Conservation (phyloP, 2,888 invertebrate species). For the Hirtodrosophila duncani region DNA sequence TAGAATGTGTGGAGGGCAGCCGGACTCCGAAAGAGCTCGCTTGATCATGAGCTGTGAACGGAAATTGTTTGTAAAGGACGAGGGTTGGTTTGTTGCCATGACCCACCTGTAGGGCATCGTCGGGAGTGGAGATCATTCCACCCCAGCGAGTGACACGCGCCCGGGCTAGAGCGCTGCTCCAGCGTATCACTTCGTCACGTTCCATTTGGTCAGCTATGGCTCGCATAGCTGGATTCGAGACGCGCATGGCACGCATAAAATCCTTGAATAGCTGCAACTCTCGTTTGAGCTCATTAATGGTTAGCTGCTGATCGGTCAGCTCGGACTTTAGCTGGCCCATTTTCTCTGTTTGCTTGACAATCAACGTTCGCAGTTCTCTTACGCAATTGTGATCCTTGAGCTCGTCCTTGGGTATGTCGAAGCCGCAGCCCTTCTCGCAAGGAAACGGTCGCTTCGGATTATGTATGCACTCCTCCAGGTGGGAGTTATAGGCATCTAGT, state of each 20-base stretch:
- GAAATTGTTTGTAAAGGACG: conserved; percentile 1
- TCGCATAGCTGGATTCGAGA: conserved; percentile 94
- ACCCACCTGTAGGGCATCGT: conserved; percentile 91
- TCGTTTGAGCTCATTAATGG: conserved; percentile 92
- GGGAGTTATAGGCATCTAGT: conserved; percentile 89
- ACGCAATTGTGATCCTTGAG: conserved; percentile 96
- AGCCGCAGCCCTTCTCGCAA: conserved; percentile 95
- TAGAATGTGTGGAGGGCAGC: conserved; percentile 94
- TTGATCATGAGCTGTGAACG: conserved; percentile 91
- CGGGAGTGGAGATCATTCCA: conserved; percentile 98
- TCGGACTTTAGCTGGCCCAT: conserved; percentile 92
- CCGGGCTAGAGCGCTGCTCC: conserved; percentile 89
- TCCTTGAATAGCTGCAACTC: conserved; percentile 94
- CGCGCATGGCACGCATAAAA: conserved; percentile 94
- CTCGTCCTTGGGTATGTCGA: conserved; percentile 96
- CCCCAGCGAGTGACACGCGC: conserved; percentile 97
- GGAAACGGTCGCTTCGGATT: conserved; percentile 96
- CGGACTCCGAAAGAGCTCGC: conserved; percentile 93
- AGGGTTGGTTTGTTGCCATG: background rate
- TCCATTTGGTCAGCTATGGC: conserved; percentile 97
- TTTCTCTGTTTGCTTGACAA: conserved; percentile 92
- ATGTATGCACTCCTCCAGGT: conserved; percentile 93
- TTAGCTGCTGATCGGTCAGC: conserved; percentile 89
- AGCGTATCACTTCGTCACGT: conserved; percentile 92
- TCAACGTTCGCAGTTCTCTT: conserved; percentile 89